Percentiles rank a stretch among this genome's conserved stretches.
These are phyloP conservation scores for Lateolabrax maculatus DNA, from an alignment of 2,797 vertebrate genomes.

Conservation along the genomic window DNA sequence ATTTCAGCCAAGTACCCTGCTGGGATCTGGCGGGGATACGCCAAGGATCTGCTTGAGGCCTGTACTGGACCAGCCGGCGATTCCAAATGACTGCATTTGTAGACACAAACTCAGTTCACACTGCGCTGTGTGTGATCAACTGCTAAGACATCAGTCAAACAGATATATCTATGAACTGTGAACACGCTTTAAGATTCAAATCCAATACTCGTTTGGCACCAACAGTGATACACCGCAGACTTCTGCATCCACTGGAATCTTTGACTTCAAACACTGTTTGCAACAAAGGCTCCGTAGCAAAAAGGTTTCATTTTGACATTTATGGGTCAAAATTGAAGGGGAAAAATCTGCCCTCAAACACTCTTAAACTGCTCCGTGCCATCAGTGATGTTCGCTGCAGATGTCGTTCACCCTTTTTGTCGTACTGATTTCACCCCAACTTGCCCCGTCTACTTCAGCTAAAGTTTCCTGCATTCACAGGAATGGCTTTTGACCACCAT, in stretches of 20 bases:
- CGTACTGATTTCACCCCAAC: conserved; percentile 9
- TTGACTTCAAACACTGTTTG: conserved; percentile 35
- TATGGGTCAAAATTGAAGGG: conserved; percentile 45
- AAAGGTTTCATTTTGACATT: conserved; percentile 47
- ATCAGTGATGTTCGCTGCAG: conserved; percentile 27
- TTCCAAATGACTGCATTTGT: too few species aligned
- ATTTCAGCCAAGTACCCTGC: too few species aligned
- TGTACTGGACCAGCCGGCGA: too few species aligned
- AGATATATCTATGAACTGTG: conserved; percentile 22
- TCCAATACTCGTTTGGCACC: conserved; percentile 17
- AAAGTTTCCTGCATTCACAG: not conserved
- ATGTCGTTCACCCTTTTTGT: conserved; percentile 28
- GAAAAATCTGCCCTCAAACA: conserved; percentile 17
- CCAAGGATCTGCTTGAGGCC: too few species aligned
- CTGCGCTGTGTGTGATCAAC: conserved; percentile 15
- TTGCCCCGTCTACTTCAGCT: not conserved
- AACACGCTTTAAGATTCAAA: conserved; percentile 33
- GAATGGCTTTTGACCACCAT: not conserved
- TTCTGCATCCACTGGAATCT: conserved; percentile 21
- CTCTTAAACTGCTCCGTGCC: conserved; percentile 34
- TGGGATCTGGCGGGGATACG: too few species aligned
- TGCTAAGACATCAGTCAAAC: conserved; percentile 32
- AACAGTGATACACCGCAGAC: conserved; percentile 10
- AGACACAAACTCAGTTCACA: not conserved
- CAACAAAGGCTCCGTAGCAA: conserved; percentile 40